Evolutionary conservation across 2,797 vertebrate genomes (phyloP).

Genomic region (Acridotheres tristis): DNA sequence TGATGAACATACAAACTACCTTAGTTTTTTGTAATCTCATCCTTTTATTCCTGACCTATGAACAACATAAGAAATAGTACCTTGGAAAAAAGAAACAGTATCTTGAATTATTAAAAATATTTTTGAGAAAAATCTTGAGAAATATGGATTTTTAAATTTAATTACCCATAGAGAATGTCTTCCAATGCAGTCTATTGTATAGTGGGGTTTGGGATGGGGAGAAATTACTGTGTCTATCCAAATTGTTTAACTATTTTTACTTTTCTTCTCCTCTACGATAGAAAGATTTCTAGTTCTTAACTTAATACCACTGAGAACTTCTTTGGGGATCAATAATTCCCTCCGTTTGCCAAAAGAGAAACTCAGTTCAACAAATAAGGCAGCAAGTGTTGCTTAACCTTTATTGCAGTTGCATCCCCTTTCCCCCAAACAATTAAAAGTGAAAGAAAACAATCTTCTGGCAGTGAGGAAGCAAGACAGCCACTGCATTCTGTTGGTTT

Average conservation of each 20-base stretch:
- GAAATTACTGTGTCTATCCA: background rate
- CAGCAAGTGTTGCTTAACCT: constrained; percentile 1
- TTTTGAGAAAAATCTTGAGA: background rate
- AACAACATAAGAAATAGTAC: background rate
- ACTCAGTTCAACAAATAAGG: background rate
- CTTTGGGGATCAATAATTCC: background rate
- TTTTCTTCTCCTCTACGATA: background rate
- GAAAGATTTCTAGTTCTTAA: background rate
- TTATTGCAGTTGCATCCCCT: constrained; percentile 15
- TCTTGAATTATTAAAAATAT: background rate
- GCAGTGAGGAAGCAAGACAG: background rate
- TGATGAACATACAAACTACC: background rate
- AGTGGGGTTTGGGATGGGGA: background rate
- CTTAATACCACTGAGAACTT: background rate
- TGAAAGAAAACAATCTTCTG: background rate
- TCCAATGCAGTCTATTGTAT: background rate
- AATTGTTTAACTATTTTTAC: background rate
- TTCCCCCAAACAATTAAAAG: constrained; percentile 33
- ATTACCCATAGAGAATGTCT: background rate
- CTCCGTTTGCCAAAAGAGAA: background rate
- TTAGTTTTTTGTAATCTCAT: background rate
- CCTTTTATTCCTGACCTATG: background rate
- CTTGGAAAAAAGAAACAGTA: background rate
- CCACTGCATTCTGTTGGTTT: background rate
- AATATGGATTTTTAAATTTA: background rate